phyloP scores from a whole-genome alignment of 2,113 vertebrate genomes.

The Prinia subflava region DNA sequence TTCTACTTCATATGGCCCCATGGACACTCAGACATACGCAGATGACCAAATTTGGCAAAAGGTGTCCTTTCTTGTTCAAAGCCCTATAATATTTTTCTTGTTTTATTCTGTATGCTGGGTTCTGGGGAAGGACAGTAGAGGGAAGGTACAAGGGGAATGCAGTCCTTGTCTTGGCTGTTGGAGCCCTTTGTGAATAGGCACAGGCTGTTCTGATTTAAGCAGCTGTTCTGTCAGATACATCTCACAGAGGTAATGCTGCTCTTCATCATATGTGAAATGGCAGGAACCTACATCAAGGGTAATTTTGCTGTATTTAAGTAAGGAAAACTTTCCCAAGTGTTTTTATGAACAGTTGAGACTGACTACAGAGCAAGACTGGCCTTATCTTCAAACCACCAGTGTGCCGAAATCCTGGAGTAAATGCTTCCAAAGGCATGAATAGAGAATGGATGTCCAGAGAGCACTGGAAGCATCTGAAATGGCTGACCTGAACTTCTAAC shows the following conservation, averaged over 20 bases:
- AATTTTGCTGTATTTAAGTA: background rate
- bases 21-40: background rate
- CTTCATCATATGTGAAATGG: background rate
- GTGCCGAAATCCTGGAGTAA: background rate
- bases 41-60: background rate
- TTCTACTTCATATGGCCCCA: background rate
- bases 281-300: background rate
- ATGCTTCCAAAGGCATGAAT: background rate
- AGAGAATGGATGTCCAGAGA: background rate
- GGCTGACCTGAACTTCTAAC: background rate
- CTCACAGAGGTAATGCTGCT: background rate
- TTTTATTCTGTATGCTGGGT: background rate
- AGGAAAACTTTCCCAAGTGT: background rate
- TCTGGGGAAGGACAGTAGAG: background rate
- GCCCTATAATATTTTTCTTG: background rate
- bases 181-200: background rate
- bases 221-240: background rate
- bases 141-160: background rate
- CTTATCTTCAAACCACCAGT: background rate
- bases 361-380: background rate
- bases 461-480: background rate
- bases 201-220: background rate
- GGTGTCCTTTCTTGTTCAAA: background rate
- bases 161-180: background rate
- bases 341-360: background rate